Conservation (phyloP, 2,797 vertebrate genomes). For the Halcyon smyrnensis region DNA sequence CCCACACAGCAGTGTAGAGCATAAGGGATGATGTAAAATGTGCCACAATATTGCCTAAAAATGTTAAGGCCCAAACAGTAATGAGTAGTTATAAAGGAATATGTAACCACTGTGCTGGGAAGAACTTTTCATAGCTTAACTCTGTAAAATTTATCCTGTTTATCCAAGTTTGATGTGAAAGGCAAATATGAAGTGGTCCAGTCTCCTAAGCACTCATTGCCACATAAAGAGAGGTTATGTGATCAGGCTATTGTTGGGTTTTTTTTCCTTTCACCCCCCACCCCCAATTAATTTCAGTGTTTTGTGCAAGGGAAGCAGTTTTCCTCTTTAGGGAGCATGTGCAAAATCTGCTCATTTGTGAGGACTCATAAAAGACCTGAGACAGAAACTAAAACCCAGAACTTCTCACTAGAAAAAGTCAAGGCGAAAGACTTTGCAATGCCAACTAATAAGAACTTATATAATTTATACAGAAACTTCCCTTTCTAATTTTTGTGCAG, state of each 20-base stretch:
- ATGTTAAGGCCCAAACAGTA: not conserved
- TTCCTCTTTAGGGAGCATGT: not conserved
- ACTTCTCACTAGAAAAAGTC: not conserved
- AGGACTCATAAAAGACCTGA: not conserved
- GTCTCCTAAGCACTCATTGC: not conserved
- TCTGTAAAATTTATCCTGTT: not conserved
- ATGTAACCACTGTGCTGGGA: not conserved
- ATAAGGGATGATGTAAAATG: not conserved
- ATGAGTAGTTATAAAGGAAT: not conserved
- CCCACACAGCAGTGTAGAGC: not conserved
- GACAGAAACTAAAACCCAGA: not conserved
- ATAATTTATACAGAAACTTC: not conserved
- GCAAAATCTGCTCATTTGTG: not conserved
- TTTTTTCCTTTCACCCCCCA: no score
- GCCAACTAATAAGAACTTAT: not conserved
- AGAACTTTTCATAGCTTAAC: not conserved
- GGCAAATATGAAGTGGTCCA: accelerated
- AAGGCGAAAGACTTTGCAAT: not conserved
- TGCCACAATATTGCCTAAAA: not conserved
- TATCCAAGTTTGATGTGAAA: not conserved
- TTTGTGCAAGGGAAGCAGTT: not conserved
- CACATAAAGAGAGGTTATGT: not conserved
- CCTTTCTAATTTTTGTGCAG: not conserved
- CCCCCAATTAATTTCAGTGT: not conserved
- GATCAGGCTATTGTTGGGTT: not conserved